These are phyloP conservation scores for Cosmia trapezina DNA, from an alignment of 2,888 invertebrate genomes.

Conservation along the genomic window DNA sequence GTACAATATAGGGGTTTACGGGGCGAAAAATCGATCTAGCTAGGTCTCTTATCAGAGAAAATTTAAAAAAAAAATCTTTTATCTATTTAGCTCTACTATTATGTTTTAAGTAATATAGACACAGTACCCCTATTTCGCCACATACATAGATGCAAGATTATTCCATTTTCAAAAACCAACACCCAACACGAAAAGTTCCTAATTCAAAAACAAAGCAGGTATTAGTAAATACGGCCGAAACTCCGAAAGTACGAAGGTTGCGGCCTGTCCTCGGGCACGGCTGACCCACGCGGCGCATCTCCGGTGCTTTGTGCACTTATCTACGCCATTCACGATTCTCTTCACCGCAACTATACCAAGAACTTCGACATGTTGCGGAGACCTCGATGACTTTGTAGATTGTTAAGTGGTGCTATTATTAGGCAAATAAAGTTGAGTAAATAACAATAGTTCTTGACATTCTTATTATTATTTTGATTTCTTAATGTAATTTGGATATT, in stretches of 20 bases:
- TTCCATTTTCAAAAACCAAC: not conserved
- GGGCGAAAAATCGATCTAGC: no score
- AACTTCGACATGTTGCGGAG: conserved; percentile 63
- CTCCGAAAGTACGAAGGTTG: conserved; percentile 76
- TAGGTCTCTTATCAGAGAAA: no score
- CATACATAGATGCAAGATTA: not conserved
- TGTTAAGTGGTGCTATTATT: conserved; percentile 26
- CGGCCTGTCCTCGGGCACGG: conserved; percentile 74
- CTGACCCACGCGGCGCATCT: conserved; percentile 80
- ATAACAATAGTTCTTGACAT: no score
- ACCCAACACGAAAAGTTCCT: conserved; percentile 2
- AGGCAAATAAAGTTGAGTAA: conserved; percentile 1
- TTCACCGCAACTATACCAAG: conserved; percentile 74
- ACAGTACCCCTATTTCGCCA: no score
- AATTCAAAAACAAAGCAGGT: conserved; percentile 53
- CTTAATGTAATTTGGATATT: no score
- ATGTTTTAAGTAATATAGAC: no score
- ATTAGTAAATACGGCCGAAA: conserved; percentile 68
- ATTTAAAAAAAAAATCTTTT: no score
- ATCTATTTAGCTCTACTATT: no score
- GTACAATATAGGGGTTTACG: no score
- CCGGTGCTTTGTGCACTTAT: conserved; percentile 88
- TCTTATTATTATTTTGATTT: no score
- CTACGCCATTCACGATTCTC: conserved; percentile 89
- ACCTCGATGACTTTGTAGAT: conserved; percentile 66